Conservation (phyloP, 1,140 invertebrate species). For the Eumeta japonica region DNA sequence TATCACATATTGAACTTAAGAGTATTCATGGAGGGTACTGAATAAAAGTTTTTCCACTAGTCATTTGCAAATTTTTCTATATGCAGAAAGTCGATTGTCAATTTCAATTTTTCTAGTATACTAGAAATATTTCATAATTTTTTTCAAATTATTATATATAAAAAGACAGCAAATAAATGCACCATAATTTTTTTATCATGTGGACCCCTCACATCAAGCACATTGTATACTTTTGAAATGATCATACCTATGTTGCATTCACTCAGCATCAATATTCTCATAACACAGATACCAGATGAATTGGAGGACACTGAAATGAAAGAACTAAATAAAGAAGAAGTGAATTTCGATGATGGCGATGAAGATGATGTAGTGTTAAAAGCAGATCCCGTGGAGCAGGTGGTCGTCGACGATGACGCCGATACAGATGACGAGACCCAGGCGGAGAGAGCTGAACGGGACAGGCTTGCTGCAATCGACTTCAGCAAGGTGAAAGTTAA, state of each 20-base stretch:
- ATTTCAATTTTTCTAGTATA: too few relatives aligned
- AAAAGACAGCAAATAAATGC: neutral
- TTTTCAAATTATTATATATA: neutral
- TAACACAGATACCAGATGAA: too few relatives aligned
- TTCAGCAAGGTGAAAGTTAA: conserved; percentile 59
- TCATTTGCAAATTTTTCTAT: too few relatives aligned
- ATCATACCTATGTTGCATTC: too few relatives aligned
- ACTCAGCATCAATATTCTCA: too few relatives aligned
- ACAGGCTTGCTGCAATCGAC: conserved; percentile 46
- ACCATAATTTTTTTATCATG: neutral
- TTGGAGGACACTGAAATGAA: too few relatives aligned
- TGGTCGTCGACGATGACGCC: conserved; percentile 54
- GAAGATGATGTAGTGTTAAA: conserved; percentile 63
- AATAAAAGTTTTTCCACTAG: too few relatives aligned
- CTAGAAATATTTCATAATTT: too few relatives aligned
- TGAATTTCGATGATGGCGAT: conserved; percentile 31
- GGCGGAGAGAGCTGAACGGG: conserved; percentile 24
- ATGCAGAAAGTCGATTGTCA: too few relatives aligned
- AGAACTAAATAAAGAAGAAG: neutral
- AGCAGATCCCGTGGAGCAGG: conserved; percentile 51
- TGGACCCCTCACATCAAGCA: neutral
- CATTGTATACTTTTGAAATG: too few relatives aligned
- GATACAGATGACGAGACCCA: conserved; percentile 53
- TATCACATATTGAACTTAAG: too few relatives aligned
- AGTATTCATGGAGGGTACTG: too few relatives aligned